Evolutionary conservation across 2,888 invertebrate genomes (phyloP).

Genomic region (Brachypalpus laphriformis): DNA sequence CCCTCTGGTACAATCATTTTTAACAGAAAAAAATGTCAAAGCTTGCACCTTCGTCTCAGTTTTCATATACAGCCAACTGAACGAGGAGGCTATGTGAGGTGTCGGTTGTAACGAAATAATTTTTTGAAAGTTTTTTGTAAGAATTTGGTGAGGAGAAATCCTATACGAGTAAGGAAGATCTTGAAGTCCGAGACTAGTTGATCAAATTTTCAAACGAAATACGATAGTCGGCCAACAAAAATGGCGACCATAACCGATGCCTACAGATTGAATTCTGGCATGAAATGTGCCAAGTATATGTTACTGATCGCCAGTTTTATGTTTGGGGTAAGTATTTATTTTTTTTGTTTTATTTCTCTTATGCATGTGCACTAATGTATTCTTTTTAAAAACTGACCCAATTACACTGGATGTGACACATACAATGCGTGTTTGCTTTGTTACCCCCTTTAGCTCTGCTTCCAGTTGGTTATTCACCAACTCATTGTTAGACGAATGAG

Average conservation of each 20-base stretch:
- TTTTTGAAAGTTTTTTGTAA: neutral
- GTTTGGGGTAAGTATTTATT: conserved; percentile 87
- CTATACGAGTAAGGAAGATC: no score
- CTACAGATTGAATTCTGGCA: conserved; percentile 85
- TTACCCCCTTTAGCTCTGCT: neutral
- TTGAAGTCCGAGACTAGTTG: no score
- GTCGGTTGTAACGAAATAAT: neutral
- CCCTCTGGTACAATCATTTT: neutral
- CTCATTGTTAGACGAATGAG: neutral
- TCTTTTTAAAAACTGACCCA: neutral
- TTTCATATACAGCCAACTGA: conserved; percentile 5
- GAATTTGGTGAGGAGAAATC: neutral
- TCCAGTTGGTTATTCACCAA: conserved; percentile 5
- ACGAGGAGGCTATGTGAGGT: conserved; percentile 1
- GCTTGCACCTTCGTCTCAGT: conserved; percentile 28
- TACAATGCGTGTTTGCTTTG: neutral
- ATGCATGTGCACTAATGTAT: no score
- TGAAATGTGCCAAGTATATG: conserved; percentile 90
- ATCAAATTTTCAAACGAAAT: conserved; percentile 4
- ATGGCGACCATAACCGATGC: conserved; percentile 77
- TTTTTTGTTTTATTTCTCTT: neutral
- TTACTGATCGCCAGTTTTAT: conserved; percentile 89
- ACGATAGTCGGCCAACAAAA: conserved; percentile 28
- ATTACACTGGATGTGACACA: neutral
- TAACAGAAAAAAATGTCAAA: conserved; percentile 17